Evolutionary conservation across 2,113 vertebrate genomes (phyloP), one percentile per base, ranked within the genome.

Genomic region (Psephotus haematonotus): DNA sequence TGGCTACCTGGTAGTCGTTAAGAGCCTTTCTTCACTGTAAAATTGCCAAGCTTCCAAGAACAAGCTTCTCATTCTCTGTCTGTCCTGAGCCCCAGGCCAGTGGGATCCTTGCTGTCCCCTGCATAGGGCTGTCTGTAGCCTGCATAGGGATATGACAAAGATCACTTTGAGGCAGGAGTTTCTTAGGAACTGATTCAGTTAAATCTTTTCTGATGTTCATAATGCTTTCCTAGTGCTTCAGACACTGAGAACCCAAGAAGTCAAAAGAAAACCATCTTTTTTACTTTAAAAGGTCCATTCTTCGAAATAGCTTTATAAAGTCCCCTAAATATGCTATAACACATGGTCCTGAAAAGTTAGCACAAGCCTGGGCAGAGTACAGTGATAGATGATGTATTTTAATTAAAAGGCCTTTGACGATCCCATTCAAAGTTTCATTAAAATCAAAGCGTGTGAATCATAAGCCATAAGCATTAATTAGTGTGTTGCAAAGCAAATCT

Each of bases 401-500:
- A 86, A 96, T 95, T 85, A 79, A 85, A 92, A 82, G 50, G 65
- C 67, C 79, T 93, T 90, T 92, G 88, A 71, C 79, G 53, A 0
- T 85, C 75, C 86, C 50, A 52, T 74, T 93, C 78, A 63, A 31
- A 65, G 60, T 95, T 92, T 90, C 88, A 92, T 93, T 93, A 90
- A 88, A 96, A 82, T 68, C 62, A 15, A 71, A 94, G 63, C 33
- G 44, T 76, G 91, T 72, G 88, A 92, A 85, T 94, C 88, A 79
- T 57, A 88, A 94, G 86, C 60, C 79, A 63, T 59, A 74, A 90
- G 88, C 74, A 64, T 79, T 92, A 95, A 94, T 96, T 93, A 94
- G 88, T 55, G 55, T 65, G 70, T 79, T 80, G 93, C 82, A 88
- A 85, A 77, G 82, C 91, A 74, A 83, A 86, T 90, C 94, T 80